Evolutionary conservation across 2,113 vertebrate genomes (phyloP).

Genomic region (Okapia johnstoni): DNA sequence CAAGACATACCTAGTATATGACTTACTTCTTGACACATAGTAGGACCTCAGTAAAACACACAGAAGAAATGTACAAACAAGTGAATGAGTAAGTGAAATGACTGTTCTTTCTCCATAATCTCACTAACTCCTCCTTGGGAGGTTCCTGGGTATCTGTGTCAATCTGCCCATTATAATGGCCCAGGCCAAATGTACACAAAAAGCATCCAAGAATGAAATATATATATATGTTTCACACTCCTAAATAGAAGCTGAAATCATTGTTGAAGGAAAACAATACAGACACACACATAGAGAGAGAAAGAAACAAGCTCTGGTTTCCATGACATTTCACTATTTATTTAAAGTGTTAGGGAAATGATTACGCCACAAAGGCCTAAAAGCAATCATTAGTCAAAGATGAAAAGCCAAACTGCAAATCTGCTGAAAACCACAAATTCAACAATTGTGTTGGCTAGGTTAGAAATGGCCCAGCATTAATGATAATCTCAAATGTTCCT

Average conservation of each 20-base stretch:
- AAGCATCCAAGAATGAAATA: background rate
- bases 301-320: slow-evolving; percentile 63
- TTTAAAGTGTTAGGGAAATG: slow-evolving; percentile 70
- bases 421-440: slow-evolving; percentile 70
- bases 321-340: slow-evolving; percentile 74
- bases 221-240: slow-evolving; percentile 13
- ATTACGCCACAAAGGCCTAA: slow-evolving; percentile 60
- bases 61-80: background rate
- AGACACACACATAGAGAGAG: background rate
- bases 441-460: slow-evolving; percentile 61
- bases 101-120: background rate
- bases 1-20: background rate
- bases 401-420: slow-evolving; percentile 65
- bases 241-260: slow-evolving; percentile 53
- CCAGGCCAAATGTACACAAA: background rate
- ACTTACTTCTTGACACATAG: background rate
- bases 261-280: slow-evolving; percentile 53
- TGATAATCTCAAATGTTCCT: slow-evolving; percentile 74
- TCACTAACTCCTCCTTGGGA: background rate
- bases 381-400: slow-evolving; percentile 71
- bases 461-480: slow-evolving; percentile 53
- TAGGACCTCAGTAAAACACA: background rate
- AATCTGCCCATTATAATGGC: background rate
- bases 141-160: background rate
- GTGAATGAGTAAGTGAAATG: background rate